Conservation (phyloP, 2,888 invertebrate species). For the Oasisia sp. region DNA sequence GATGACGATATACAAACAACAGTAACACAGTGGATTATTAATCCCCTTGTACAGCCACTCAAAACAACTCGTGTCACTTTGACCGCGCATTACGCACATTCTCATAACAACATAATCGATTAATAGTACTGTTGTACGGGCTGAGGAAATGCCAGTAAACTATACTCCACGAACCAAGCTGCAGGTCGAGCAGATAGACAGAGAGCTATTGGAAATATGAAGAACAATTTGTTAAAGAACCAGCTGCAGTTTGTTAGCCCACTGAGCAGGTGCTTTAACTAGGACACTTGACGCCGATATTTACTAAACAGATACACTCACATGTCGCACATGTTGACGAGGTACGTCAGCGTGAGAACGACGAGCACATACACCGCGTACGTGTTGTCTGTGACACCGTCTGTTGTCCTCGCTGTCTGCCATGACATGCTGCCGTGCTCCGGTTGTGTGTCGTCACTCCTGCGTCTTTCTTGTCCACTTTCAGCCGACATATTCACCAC, state of each 20-base stretch:
- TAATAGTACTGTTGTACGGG: too few relatives aligned
- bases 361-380: conserved; percentile 26
- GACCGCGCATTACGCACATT: too few relatives aligned
- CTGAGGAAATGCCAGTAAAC: too few relatives aligned
- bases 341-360: conserved; percentile 24
- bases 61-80: too few relatives aligned
- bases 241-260: too few relatives aligned
- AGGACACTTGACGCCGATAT: too few relatives aligned
- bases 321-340: conserved; percentile 28
- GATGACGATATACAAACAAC: too few relatives aligned
- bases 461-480: background rate
- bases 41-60: too few relatives aligned
- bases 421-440: background rate
- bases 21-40: too few relatives aligned
- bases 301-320: background rate
- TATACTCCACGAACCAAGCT: too few relatives aligned
- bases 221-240: background rate
- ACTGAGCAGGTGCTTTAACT: background rate
- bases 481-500: background rate
- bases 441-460: background rate
- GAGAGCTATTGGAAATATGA: background rate
- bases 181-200: too few relatives aligned
- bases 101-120: too few relatives aligned
- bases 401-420: background rate
- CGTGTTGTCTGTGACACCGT: conserved; percentile 13